Base-by-base conservation (phyloP, 2,888 invertebrate species). In the Sesia apiformis region DNA sequence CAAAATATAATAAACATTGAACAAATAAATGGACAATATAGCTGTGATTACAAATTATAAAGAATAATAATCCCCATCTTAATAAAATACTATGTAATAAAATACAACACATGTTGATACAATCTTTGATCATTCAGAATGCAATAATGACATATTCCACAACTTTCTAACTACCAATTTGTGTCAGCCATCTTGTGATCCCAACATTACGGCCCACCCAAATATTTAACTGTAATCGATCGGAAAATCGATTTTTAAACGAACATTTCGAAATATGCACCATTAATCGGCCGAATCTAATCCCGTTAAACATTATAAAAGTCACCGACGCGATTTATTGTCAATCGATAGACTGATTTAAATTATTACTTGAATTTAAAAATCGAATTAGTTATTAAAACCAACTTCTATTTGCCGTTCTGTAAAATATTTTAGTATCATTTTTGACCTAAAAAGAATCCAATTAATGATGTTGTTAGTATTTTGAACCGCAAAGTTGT, bases 291-390 rank as follows among this genome's bases (percentile, higher is more conserved):
- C 63, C 58, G 55, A 54, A 85, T 84, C 84, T 78, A 78, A 80
- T 81, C 80, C 67, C 75, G 72, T 82, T 78, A 74, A 72, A 74
- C 73, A 69, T 70, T 74, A 73, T 72, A 74, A 79, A 78, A 78
- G 78, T 66, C 61, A 64, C 78, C 79, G 76, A 63, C 69, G 62
- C 74, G 76, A 84, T 83, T 81, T 83, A 84, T 74, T 74, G 65
- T 63, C 58, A 58, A 76, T 77, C 74, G 80, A 84, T 82, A 72
- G 72, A 64, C 63, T 59, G 38, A 75, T 78, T 74, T 6, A 46
- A 46, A 46, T 46, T 46, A 46, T 46, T 46, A 46, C 8, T 23
- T 46, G 8, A 46, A 4, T 46, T 46, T 46, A 5, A 23, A 23
- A 23, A 23, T 23, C 23, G 46, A 8, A 46, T 46, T 46, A 39